Evolutionary conservation across 1,140 invertebrate species (phyloP), one percentile per base, ranked within the genome.

Genomic region (Rhizoglyphus robini): DNA sequence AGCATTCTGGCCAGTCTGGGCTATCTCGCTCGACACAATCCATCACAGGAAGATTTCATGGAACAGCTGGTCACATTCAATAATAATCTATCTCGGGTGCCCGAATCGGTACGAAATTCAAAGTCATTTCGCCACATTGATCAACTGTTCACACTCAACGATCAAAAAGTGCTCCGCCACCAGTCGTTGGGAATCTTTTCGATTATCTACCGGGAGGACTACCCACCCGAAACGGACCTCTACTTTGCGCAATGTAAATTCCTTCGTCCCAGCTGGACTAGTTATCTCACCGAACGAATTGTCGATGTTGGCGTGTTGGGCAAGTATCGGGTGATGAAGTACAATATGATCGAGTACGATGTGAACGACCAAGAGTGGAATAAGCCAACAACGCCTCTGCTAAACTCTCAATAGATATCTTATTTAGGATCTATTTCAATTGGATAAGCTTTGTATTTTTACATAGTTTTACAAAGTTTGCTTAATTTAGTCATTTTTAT

Each of bases 301-400:
- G 74, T 89, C 30, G 89, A 92, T 74, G 73, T 90, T 66, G 88
- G 89, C 4, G 81, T 88, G 69, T 78, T 86, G 72, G 83, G 85
- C 64, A 79, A 78, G 64, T 90, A 86, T 84, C 84, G 84, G 81
- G 77, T 84, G 63, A 75, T 87, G 29, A 79, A 80, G 49, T 79
- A 81, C 68, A 83, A 83, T 73, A 88, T 88, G 81, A 77, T 75
- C 54, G 83, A 89, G 75, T 90, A 83, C 79, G 88, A 90, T 79
- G 75, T 88, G 11, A 88, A 88, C 76, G 77, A 73, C 47, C 67
- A 71, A 59, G 78, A 81, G 73, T 81, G 78, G 78, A 66, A 51
- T 2, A 27, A 51, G 11, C 23, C 11, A 51, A 51, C 18, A 11
- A 18, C n/a, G n/a, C n/a, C 36, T 41, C 8, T 41, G 18, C 8